These are phyloP conservation scores for Baccha elongata DNA, from an alignment of 2,888 invertebrate species.

Conservation along the genomic window DNA sequence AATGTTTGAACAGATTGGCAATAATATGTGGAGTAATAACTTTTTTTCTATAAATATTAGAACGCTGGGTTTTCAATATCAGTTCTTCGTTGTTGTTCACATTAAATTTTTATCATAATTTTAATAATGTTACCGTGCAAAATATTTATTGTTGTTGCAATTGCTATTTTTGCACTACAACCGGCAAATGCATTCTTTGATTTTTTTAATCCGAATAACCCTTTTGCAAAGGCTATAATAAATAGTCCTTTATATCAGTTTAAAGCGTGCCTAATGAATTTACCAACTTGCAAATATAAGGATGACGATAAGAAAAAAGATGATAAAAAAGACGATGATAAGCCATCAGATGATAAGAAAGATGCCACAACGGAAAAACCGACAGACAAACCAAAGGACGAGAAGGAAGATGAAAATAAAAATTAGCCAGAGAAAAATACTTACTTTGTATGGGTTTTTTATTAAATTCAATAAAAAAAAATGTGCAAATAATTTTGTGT, in stretches of 20 bases:
- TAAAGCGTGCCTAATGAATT: background rate
- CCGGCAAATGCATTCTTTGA: background rate
- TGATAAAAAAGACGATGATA: background rate
- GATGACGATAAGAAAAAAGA: background rate
- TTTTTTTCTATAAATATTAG: no score
- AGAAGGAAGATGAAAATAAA: background rate
- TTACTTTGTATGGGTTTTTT: no score
- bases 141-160: background rate
- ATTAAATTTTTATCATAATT: no score
- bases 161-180: background rate
- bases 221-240: background rate
- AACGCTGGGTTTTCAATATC: no score
- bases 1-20: no score
- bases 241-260: background rate
- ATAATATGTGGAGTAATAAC: no score
- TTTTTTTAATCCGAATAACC: background rate
- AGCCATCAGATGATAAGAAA: background rate
- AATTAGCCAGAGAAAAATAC: no score
- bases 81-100: no score
- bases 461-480: no score
- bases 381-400: background rate
- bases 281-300: background rate
- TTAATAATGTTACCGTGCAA: background rate
- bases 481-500: no score
- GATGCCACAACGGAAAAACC: background rate